Evolutionary conservation across 2,888 invertebrate species (phyloP), one percentile per base, ranked within the genome.

Genomic region (Eurytoma californica): DNA sequence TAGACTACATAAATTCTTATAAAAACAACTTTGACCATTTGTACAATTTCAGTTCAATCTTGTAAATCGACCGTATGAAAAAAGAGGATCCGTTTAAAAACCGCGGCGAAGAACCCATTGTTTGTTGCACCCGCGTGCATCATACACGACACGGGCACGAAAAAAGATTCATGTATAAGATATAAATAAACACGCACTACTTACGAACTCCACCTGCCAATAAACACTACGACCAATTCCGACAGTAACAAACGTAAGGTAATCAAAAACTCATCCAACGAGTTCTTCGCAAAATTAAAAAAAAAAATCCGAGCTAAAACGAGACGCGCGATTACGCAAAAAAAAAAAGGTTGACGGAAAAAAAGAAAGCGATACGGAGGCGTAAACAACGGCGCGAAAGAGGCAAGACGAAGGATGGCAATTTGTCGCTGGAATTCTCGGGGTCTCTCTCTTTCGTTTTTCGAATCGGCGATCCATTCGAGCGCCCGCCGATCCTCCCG

Each of bases 271-370:
- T 14, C 12, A 14, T 39, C 28, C 53, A 24, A 47, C 57, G 16
- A n/a, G 12, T 60, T 60, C 24, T 66, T 58, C 53, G n/a, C n/a
- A 16, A 39, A 66, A 49, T 66, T 74, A 60, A 69, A 76, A 70
- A 24, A 24, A 28, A 61, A 72, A 49, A 63, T 73, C 28, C 57
- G 28, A 68, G 51, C 53, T 68, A 72, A 78, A 78, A 78, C 67
- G 51, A 72, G 18, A n/a, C 49, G 66, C 39, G 69, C 28, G 20
- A 67, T 30, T 74, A 67, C 24, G 67, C 20, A 67, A 53, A 53
- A 28, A 53, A 53, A 67, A 28, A 67, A 53, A 51, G 24, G 49
- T 65, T 18, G 18, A 16, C 49, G 18, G 16, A 57, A 55, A 58
- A 7, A 58, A 58, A 70, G 20, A 58, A 20, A 58, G 39, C 39